A percentile compares a stretch with the other conserved stretches of the same genome.
These are phyloP conservation scores for Sarcoramphus papa DNA, from an alignment of 2,797 vertebrate genomes.

Conservation along the genomic window DNA sequence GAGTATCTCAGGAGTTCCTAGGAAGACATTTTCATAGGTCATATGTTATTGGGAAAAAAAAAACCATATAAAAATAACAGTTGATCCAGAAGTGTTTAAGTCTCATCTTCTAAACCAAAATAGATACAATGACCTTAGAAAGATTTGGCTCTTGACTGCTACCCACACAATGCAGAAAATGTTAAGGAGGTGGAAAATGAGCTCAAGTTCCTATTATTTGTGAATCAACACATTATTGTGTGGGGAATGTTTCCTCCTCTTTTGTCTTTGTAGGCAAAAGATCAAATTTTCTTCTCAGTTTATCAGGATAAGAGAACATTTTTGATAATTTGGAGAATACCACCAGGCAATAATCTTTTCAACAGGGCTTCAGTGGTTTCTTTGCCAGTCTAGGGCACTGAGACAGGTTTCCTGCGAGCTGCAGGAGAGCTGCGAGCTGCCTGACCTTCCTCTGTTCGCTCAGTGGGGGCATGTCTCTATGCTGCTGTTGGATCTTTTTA, in stretches of 20 bases:
- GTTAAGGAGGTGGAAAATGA: conserved; percentile 42
- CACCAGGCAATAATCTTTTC: not conserved
- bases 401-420: not conserved
- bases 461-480: not conserved
- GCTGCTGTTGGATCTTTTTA: not conserved
- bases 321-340: not conserved
- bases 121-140: not conserved
- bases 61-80: not conserved
- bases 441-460: not conserved
- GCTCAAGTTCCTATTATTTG: not conserved
- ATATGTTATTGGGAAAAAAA: not conserved
- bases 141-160: not conserved
- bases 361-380: not conserved
- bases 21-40: not conserved
- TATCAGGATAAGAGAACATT: not conserved
- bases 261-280: not conserved
- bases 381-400: not conserved
- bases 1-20: not conserved
- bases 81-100: not conserved
- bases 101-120: not conserved
- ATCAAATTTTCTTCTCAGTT: not conserved
- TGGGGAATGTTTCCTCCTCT: not conserved
- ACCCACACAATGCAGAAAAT: conserved; percentile 6
- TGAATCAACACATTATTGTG: not conserved
- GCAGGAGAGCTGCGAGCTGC: not conserved